Evolutionary conservation across 2,888 invertebrate genomes (phyloP), one percentile per base, ranked within the genome.

Genomic region (Vesta saturnalis): DNA sequence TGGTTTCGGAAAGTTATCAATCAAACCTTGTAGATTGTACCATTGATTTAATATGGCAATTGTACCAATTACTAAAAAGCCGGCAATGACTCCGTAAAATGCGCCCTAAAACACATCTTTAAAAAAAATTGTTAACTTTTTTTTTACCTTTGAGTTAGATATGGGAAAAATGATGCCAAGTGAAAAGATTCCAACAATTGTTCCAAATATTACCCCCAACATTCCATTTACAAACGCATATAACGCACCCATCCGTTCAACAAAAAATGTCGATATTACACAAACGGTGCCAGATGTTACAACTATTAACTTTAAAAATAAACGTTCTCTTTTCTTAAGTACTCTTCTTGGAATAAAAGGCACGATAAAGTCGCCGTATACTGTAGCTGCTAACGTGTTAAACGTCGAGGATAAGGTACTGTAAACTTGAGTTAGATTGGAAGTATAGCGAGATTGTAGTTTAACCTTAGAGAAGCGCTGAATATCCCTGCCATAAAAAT

Each of bases 181-280:
- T 0, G 89, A 86, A 75, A 91, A 91, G 0, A 91, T 82, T 0
- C 91, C 91, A 1, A 91, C 83, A 6, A 89, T 80, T 0, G 91
- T 88, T 0, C 91, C 91, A 23, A 89, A 88, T 0, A 89, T 87
- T 0, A 90, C 85, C 0, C 90, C 90, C 12, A 87, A 87, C 5
- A 90, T 86, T 49, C 88, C 88, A 23, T 88, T 83, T 0, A 87
- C 86, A 1, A 91, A 87, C 77, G 91, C 89, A 67, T 92, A 86
- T 23, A 92, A 84, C 15, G 89, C 87, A 58, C 91, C 91, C 58
- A 92, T 80, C 65, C 87, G 86, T 55, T 90, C 87, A 0, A 90
- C 86, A n/a, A 87, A 79, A 83, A 89, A 90, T 2, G 90, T 87
- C 54, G 96, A 84, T 0, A 86, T 90, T 74, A 96, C 94, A 30